Percentiles rank a stretch among this genome's conserved stretches.
phyloP scores from a whole-genome alignment of 2,888 invertebrate species.

The Mylabris sibirica region DNA sequence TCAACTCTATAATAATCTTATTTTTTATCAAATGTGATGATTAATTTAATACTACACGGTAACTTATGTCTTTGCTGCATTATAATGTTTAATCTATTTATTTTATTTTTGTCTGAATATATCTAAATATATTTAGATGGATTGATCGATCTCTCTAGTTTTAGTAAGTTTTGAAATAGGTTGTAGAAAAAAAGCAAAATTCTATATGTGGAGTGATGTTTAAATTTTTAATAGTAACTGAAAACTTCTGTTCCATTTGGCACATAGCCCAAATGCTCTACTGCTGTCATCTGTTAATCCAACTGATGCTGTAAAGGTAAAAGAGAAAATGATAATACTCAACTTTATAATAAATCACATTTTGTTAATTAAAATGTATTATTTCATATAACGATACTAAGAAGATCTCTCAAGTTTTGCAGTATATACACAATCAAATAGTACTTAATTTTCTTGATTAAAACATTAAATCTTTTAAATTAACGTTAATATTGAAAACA shows the following conservation, averaged over 20 bases:
- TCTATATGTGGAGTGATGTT: neutral
- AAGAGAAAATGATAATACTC: neutral
- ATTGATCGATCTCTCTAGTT: neutral
- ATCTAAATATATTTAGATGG: neutral
- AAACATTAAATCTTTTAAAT: neutral
- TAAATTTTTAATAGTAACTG: neutral
- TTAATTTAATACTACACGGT: neutral
- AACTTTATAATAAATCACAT: conserved; percentile 5
- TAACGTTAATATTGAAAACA: neutral
- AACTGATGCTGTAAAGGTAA: neutral
- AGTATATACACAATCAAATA: neutral
- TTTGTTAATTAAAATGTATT: neutral
- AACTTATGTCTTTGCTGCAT: neutral
- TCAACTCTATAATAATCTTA: no score
- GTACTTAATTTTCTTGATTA: neutral
- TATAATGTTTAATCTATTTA: neutral
- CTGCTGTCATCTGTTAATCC: neutral
- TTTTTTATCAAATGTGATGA: neutral
- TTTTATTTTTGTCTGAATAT: neutral
- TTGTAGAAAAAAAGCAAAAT: neutral
- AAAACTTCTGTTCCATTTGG: conserved; percentile 4
- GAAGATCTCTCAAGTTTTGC: neutral
- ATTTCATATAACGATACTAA: neutral
- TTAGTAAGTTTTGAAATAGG: neutral
- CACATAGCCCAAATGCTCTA: neutral